Percentiles rank a stretch among this genome's conserved stretches.
Evolutionary conservation across 2,113 vertebrate species (phyloP).

Genomic region (Toxostoma redivivum): DNA sequence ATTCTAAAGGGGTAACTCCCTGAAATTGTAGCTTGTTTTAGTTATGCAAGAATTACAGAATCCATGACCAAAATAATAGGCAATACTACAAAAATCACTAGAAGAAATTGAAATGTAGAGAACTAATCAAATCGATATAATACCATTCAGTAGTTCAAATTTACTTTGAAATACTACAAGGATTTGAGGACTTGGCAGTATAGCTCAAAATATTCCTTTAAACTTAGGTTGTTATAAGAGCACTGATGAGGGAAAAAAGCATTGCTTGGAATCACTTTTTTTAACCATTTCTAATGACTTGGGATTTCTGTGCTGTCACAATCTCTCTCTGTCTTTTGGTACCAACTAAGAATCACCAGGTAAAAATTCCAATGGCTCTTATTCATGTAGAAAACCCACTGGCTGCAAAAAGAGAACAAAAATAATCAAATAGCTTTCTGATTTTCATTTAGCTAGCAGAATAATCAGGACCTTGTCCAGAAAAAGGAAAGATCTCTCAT

Average conservation of each 20-base stretch:
- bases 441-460: background rate
- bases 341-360: background rate
- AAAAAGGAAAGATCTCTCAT: background rate
- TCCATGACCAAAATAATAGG: background rate
- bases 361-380: background rate
- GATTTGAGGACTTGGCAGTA: background rate
- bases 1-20: background rate
- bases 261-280: background rate
- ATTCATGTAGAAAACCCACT: background rate
- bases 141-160: background rate
- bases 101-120: background rate
- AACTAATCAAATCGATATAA: background rate
- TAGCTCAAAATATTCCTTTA: background rate
- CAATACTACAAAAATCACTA: background rate
- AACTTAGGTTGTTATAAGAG: background rate
- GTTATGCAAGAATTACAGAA: background rate
- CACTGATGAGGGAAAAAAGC: background rate
- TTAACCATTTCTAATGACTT: background rate
- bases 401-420: background rate
- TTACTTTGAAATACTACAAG: background rate
- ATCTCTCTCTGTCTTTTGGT: background rate
- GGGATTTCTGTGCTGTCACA: accelerated
- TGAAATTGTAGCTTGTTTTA: background rate
- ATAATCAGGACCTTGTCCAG: background rate
- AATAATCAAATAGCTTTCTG: background rate